Base-by-base conservation (phyloP, 2,888 invertebrate species). In the Drosophila cracens region DNA sequence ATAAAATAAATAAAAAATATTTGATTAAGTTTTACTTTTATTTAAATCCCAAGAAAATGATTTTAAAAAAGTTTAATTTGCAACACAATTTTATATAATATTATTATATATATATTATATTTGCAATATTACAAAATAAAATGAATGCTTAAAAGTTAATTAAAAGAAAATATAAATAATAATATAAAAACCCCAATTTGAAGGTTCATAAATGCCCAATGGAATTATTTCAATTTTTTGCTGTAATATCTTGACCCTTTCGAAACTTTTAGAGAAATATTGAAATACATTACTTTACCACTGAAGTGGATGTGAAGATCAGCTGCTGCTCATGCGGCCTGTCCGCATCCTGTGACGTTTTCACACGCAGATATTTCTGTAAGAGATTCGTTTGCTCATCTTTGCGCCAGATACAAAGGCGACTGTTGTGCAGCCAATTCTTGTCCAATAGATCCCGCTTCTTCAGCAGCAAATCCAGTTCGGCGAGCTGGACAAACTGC, bases 331-430 rank as follows among this genome's bases (percentile, higher is more conserved):
- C 88, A 18, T 87, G 79, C 3, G 91, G 57, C 10, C 58, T 69
- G 43, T 64, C 76, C 36, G 61, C 70, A 52, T 80, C 78, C 53
- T 56, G 63, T 5, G 72, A 53, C 0, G 79, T 91, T 72, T 92
- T 93, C 0, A 93, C 91, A 21, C 93, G 87, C 51, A 93, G 89
- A 72, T 93, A 93, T 70, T 93, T 93, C 40, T 93, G 93, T 74
- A 93, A 78, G 18, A 93, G 83, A 77, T 91, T 93, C 29, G 85
- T 82, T 18, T 92, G 89, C 18, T 92, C 92, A 68, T 93, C 93
- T 53, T 92, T 93, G 21, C 92, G 92, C 93, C 93, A 93, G 62
- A 93, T 87, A 40, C 93, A 93, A 31, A 93, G 75, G 2, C 93
- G 92, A 68, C 86, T 83, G 67, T 92, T 93, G 25, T 83, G 86